Conservation (phyloP, 2,888 invertebrate species). For the Platycheirus rosarum region DNA sequence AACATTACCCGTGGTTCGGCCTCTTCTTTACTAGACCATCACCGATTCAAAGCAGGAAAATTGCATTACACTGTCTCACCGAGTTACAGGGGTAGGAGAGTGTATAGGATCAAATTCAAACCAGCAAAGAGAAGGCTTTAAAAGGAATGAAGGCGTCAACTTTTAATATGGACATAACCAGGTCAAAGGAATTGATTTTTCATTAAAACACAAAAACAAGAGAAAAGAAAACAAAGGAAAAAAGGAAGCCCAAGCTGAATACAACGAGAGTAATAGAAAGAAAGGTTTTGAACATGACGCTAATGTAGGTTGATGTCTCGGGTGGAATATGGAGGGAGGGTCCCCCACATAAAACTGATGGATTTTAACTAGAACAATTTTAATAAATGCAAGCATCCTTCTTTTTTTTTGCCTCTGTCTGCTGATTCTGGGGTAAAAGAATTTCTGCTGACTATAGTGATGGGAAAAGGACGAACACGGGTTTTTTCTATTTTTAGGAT, state of each 20-base stretch:
- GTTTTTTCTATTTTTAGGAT: constrained; percentile 55
- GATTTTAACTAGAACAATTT: constrained; percentile 38
- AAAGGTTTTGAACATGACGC: constrained; percentile 43
- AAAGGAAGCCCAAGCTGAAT: background rate
- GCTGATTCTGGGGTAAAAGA: constrained; percentile 41
- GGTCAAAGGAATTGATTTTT: constrained; percentile 74
- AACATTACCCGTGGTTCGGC: background rate
- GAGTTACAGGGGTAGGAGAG: background rate
- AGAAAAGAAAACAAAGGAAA: constrained; percentile 6
- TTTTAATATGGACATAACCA: constrained; percentile 70
- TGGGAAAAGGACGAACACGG: constrained; percentile 1
- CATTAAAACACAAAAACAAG: constrained; percentile 51
- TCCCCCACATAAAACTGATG: background rate
- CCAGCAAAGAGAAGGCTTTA: background rate
- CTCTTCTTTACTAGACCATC: background rate
- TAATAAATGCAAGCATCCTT: constrained; percentile 43
- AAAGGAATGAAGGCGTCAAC: constrained; percentile 61
- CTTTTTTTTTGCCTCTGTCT: constrained; percentile 29
- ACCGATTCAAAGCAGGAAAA: constrained; percentile 31
- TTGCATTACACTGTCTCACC: constrained; percentile 61
- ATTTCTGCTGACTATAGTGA: constrained; percentile 38
- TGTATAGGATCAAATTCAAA: constrained; percentile 2
- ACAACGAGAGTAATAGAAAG: constrained; percentile 8
- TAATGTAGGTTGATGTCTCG: constrained; percentile 60
- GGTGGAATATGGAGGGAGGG: constrained; percentile 1